Evolutionary conservation across 2,797 vertebrate species (phyloP), one percentile per base, ranked within the genome.

Genomic region (Labeo calbasu): DNA sequence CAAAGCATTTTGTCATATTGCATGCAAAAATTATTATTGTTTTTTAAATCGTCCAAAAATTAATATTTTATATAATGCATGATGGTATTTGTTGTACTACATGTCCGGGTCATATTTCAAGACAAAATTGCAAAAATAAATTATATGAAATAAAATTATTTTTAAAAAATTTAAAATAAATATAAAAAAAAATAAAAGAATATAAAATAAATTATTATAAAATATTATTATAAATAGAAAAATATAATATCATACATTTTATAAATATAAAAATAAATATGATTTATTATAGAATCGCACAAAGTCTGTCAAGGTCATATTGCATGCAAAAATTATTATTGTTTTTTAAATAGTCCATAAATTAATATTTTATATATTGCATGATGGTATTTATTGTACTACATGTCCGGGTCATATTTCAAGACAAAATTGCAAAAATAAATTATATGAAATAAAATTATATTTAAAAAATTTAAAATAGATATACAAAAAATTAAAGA

Each of bases 1-100:
- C 68, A 84, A 71, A 84, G 69, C 13, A 32, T 23, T 69, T 73
- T 25, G 51, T 78, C 15, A 36, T 66, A 36, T 19, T 19, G 32
- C 65, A 36, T 36, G 28, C 15, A 7, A 66, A 66, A 66, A 66
- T 43, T 9, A 43, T 8, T 43, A 43, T 43, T 43, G 8, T 43
- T 43, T 43, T 43, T 43, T 43, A 7, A 43, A 19, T 51, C 15
- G 23, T 25, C 2, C 23, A 63, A 15, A 28, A 63, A 63, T 63
- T 1, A 63, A 63, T 14, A 8, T 28, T 8, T 14, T 25, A 28
- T 28, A 15, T 63, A 15, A 63, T 32, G 48, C 5, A 51, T 32
- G 17, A 13, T 32, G 10, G 2, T 32, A 21, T 73, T 32, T 53
- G 17, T 12, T 53, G 71, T 19, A 53, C 0, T 53, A 53, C 2